Percentiles rank a stretch among this genome's conserved stretches.
Evolutionary conservation across 2,113 vertebrate genomes (phyloP).

Genomic region (Pavo muticus): DNA sequence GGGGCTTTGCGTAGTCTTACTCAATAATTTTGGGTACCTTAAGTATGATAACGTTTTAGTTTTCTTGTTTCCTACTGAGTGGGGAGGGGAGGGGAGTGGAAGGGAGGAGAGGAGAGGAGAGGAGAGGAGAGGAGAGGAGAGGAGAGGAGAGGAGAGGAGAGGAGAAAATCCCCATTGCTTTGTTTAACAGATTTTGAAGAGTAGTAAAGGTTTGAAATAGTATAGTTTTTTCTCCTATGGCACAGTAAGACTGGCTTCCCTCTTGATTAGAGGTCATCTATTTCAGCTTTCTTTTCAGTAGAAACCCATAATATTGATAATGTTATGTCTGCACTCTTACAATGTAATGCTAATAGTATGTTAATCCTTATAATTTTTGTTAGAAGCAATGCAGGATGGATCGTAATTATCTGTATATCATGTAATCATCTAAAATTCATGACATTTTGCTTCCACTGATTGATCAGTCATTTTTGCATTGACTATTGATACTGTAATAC

Average conservation of each 20-base stretch:
- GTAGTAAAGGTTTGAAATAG: neutral
- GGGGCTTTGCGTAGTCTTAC: neutral
- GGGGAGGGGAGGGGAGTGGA: neutral
- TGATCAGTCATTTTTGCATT: neutral
- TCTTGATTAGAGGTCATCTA: neutral
- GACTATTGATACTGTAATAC: neutral
- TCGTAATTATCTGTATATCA: conserved; percentile 15
- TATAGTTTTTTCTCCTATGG: neutral
- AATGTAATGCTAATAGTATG: neutral
- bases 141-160: too few species aligned
- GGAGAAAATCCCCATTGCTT: neutral
- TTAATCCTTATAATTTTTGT: conserved; percentile 20
- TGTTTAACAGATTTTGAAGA: neutral
- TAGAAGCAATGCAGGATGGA: neutral
- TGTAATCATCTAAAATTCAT: neutral
- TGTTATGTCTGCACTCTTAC: neutral
- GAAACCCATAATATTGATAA: neutral
- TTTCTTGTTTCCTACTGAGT: neutral
- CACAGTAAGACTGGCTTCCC: neutral
- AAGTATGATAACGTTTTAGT: neutral
- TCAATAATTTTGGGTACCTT: conserved; percentile 30
- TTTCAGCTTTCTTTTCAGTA: neutral
- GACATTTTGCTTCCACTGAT: neutral
- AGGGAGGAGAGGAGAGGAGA: too few species aligned
- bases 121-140: too few species aligned